Base-by-base conservation (phyloP, 2,888 invertebrate genomes). In the Pedicia rivosa region DNA sequence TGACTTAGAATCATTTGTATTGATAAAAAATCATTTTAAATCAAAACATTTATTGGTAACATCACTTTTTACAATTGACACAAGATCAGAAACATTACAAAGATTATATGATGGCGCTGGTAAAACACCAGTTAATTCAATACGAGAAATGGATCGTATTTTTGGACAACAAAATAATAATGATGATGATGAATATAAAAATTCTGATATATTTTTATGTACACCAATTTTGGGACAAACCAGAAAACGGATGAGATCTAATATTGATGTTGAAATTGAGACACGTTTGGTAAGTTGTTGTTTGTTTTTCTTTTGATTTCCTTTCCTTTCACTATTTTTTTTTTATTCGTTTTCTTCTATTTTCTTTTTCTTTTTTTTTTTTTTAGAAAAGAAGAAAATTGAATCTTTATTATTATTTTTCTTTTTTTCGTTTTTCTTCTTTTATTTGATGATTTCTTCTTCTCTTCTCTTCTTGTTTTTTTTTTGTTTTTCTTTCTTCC, bases 1-100 rank as follows among this genome's bases (percentile, higher is more conserved):
- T 56, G 86, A 88, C 70, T 78, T 91, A 64, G 78, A 79, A 54
- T 74, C 78, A 57, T 90, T 88, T 70, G 83, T 84, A 48, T 59
- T 72, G 50, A 72, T 78, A 57, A 82, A 76, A 64, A 67, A 72
- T 49, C 82, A 86, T 66, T 87, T 75, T 66, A 70, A 68, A 56
- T 70, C 78, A 49, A 68, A 69, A 53, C 74, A 76, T 56, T 69
- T 72, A 50, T 69, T 76, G 55, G 70, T 71, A 53, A 73, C 76
- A 50, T 71, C 72, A 50, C 69, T 90, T 48, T 90, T 91, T 64
- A 75, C 74, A 44, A 65, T 72, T 43, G 72, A 72, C 46, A 74
- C 78, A 35, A 75, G 78, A 46, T 84, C 90, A 29, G 67, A 67
- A 47, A 78, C 78, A 52, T 67, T 91, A 47, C 72, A 72, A 52